Evolutionary conservation across 2,888 invertebrate genomes (phyloP), one percentile per base, ranked within the genome.

Genomic region (Clitarchus hookeri): DNA sequence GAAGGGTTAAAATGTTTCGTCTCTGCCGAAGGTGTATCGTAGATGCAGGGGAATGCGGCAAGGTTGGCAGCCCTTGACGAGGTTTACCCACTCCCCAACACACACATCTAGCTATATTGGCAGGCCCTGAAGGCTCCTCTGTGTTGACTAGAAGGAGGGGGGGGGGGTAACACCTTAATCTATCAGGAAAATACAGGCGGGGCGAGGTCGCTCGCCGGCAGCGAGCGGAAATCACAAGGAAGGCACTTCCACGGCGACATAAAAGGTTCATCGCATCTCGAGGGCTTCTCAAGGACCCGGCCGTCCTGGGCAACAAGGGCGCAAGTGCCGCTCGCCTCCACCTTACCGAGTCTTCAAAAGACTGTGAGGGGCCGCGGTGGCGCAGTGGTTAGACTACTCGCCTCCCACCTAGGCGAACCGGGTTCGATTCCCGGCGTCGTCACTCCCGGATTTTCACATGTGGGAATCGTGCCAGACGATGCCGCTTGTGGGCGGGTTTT

Each of bases 161-260:
- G 65, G n/a, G 65, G 8, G 23, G 65, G 65, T 65, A 65, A 65
- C 65, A 23, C 65, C 65, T 65, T 65, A 65, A 65, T 65, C 65
- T 65, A 65, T 65, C 65, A 65, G 65, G 65, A 65, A 65, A 65
- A 65, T 65, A 65, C 65, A 65, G 65, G n/a, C 23, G 65, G 8
- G 65, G 65, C 65, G 12, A 19, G 65, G 65, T 11, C 12, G 11
- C 13, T 23, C n/a, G 19, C 65, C n/a, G 65, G 65, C 65, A 65
- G 65, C 65, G 12, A 65, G 65, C 65, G 65, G 65, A 65, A 65
- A 65, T 65, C 65, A 65, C 23, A 65, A 65, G 12, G 65, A 65
- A 65, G 65, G 65, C n/a, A 65, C 65, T 65, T 65, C 65, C 65
- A 65, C 19, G n/a, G 65, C 65, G 65, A 65, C 65, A 65, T 65